Evolutionary conservation across 2,797 vertebrate species (phyloP).

Genomic region (Thunnus albacares): DNA sequence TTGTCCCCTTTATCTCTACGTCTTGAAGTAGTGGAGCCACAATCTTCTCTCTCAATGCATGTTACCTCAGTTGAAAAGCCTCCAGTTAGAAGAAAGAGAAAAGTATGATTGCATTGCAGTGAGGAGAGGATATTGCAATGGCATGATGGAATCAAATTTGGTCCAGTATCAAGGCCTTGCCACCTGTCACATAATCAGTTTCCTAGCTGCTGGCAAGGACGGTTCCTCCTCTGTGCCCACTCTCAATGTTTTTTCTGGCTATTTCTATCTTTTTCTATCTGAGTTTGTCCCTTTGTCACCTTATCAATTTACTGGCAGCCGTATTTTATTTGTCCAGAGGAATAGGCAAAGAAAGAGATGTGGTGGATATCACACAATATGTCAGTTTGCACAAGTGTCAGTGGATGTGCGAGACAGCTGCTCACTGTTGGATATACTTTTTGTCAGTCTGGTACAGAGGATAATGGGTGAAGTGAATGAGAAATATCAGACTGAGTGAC

Average conservation of each 20-base stretch:
- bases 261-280: background rate
- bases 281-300: slow-evolving; percentile 20
- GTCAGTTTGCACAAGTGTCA: background rate
- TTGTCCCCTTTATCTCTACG: slow-evolving; percentile 4
- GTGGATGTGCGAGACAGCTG: background rate
- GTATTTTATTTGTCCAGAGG: slow-evolving; percentile 22
- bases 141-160: slow-evolving; percentile 48
- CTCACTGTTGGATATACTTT: background rate
- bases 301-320: background rate
- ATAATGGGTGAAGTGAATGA: background rate
- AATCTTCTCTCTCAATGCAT: slow-evolving; percentile 17
- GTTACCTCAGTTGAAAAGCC: slow-evolving; percentile 11
- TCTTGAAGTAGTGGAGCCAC: slow-evolving; percentile 10
- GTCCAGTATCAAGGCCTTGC: slow-evolving; percentile 35
- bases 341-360: background rate
- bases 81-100: slow-evolving; percentile 27
- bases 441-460: background rate
- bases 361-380: background rate
- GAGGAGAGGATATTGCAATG: slow-evolving; percentile 15
- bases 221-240: background rate
- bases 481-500: background rate
- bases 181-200: slow-evolving; percentile 53
- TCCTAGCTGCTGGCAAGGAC: slow-evolving; percentile 19
- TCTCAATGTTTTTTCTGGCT: background rate
- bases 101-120: slow-evolving; percentile 23